Conservation (phyloP, 2,797 vertebrate species). For the Mycteria americana region DNA sequence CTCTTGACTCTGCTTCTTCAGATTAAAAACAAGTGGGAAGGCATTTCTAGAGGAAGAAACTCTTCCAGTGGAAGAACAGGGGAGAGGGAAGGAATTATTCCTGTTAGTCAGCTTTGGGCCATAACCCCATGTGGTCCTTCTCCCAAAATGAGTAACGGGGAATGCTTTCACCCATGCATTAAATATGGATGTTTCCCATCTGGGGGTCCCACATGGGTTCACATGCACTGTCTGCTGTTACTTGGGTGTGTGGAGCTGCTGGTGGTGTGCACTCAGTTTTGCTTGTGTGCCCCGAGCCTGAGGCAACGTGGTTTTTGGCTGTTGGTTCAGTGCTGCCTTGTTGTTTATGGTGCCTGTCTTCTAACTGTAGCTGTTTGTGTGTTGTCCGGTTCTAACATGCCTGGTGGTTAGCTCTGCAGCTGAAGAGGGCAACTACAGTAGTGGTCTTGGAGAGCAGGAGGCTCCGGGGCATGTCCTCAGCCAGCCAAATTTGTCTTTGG, state of each 20-base stretch:
- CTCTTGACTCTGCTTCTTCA: background rate
- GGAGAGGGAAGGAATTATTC: background rate
- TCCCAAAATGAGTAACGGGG: accelerated
- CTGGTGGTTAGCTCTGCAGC: background rate
- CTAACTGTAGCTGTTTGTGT: background rate
- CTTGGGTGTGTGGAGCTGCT: background rate
- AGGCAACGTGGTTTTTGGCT: accelerated
- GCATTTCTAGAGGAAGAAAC: background rate
- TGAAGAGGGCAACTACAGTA: background rate
- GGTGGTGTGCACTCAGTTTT: background rate
- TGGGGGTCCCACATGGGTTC: background rate
- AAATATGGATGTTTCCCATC: accelerated
- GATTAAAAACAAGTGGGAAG: background rate
- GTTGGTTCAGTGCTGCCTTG: background rate
- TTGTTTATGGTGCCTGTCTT: background rate
- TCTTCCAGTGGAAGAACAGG: background rate
- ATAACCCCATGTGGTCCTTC: background rate
- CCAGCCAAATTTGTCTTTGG: background rate
- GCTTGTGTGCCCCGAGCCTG: background rate
- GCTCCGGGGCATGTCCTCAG: background rate
- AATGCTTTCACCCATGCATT: background rate
- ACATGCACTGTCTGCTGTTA: background rate
- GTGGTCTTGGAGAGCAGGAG: background rate
- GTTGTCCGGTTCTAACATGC: background rate
- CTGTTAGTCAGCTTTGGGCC: background rate